Conservation (phyloP, 35 echinoderm and acorn worm species). For the Diadema setosum region DNA sequence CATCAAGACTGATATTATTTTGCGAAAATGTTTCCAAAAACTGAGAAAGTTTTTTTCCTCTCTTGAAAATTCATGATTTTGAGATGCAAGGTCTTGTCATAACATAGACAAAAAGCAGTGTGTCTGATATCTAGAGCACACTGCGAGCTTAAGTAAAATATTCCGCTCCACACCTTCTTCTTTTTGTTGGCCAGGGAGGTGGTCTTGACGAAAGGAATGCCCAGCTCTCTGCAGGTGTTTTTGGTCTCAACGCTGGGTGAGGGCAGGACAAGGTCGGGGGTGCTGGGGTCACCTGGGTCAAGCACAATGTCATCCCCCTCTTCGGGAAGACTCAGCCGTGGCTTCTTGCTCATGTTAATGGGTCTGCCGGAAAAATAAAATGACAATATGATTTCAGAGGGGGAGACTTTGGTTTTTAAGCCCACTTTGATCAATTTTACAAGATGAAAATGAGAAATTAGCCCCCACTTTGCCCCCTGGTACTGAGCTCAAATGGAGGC, state of each 20-base stretch:
- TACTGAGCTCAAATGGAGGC: no score
- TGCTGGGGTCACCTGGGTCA: slow-evolving; percentile 8
- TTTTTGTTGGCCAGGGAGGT: slow-evolving; percentile 45
- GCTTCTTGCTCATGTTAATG: slow-evolving; percentile 26
- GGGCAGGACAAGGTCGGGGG: slow-evolving; percentile 15
- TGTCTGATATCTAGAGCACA: no score
- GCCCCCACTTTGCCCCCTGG: no score
- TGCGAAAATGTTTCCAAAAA: no score
- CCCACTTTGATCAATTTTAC: no score
- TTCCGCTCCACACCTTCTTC: neutral
- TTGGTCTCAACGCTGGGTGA: neutral
- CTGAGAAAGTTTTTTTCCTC: no score
- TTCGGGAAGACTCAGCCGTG: slow-evolving; percentile 34
- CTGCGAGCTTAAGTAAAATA: neutral
- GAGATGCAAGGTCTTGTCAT: no score
- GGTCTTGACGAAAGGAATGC: slow-evolving; percentile 55
- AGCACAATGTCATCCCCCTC: neutral
- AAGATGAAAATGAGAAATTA: no score
- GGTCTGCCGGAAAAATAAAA: neutral
- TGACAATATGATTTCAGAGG: neutral
- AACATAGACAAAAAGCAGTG: no score
- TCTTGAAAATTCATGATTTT: no score
- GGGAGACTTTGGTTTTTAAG: no score
- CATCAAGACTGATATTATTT: no score
- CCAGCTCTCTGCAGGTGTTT: slow-evolving; percentile 45